These are phyloP conservation scores for Nycticryphes semicollaris DNA, from an alignment of 2,113 vertebrate genomes.

Conservation along the genomic window DNA sequence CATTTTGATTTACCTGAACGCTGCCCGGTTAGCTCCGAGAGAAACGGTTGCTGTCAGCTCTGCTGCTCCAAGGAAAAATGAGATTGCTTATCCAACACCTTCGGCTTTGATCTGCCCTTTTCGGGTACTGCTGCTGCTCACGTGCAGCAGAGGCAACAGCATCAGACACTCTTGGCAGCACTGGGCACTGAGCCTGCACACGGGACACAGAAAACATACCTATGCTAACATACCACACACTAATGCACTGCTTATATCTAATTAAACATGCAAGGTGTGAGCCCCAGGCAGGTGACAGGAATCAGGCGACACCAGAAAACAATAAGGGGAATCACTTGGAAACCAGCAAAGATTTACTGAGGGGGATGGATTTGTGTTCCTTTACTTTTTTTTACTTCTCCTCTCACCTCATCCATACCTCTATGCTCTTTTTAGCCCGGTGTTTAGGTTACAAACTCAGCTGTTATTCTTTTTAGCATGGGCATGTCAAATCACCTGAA, in stretches of 20 bases:
- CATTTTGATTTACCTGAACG: background rate
- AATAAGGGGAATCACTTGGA: background rate
- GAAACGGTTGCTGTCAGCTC: background rate
- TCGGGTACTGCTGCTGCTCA: background rate
- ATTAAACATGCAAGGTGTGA: background rate
- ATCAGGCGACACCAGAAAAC: background rate
- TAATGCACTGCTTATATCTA: background rate
- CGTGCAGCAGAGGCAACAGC: background rate
- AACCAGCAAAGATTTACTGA: background rate
- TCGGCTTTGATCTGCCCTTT: background rate
- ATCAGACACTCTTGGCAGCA: background rate
- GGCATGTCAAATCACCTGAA: no score
- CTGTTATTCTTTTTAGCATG: background rate
- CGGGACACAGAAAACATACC: fast-evolving
- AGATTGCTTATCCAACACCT: background rate
- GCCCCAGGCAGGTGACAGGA: background rate
- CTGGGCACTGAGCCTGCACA: fast-evolving
- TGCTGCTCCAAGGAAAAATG: background rate
- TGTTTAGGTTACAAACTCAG: background rate
- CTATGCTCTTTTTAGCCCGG: background rate
- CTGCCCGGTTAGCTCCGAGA: background rate
- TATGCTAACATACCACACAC: background rate
- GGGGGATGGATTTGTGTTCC: background rate
- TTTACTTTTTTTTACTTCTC: no score
- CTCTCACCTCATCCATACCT: no score